These are phyloP conservation scores for Mnemiopsis leidyi DNA, from an alignment of 37 sponge, comb jelly and placozoan genomes.

Conservation along the genomic window DNA sequence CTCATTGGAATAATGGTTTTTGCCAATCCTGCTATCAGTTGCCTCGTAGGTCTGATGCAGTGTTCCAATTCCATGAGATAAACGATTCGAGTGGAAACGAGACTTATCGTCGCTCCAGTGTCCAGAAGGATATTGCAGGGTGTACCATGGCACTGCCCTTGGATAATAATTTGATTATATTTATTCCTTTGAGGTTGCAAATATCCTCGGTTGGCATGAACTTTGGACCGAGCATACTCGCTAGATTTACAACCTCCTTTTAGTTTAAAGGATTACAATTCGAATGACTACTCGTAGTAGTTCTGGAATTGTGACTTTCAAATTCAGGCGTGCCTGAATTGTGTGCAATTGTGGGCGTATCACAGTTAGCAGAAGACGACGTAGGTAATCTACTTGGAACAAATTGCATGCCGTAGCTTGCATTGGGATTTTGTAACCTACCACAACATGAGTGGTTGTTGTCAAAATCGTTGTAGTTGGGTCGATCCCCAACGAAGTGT, in stretches of 20 bases:
- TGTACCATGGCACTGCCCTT: neutral
- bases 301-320: neutral
- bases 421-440: too few species aligned
- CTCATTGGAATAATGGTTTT: conserved; percentile 8
- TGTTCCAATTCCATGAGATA: neutral
- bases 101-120: neutral
- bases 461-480: too few species aligned
- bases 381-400: too few species aligned
- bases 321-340: neutral
- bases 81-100: neutral
- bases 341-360: neutral
- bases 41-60: neutral
- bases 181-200: neutral
- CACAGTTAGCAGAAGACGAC: too few species aligned
- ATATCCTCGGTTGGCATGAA: neutral
- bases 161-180: neutral
- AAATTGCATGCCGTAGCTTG: too few species aligned
- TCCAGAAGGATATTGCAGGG: neutral
- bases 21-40: neutral
- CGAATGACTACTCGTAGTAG: neutral
- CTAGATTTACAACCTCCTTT: neutral
- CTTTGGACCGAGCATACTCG: neutral
- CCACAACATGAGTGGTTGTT: too few species aligned
- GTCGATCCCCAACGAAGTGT: too few species aligned
- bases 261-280: conserved; percentile 10